phyloP scores from a whole-genome alignment of 2,113 vertebrate species.

The Bothrops jararaca region DNA sequence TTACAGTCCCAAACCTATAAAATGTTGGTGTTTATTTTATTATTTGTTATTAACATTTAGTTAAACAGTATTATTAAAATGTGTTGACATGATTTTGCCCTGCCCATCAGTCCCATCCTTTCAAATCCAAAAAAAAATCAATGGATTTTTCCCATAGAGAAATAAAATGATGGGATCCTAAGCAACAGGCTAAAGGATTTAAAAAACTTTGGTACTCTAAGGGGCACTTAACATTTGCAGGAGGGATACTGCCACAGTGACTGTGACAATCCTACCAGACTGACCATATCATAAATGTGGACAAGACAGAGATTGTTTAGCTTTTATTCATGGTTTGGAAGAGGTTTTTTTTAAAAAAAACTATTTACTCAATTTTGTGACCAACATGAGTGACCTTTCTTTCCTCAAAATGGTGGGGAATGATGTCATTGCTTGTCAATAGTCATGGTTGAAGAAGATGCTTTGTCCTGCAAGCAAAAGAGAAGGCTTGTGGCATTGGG shows the following conservation, averaged over 20 bases:
- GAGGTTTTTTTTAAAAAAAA: not conserved
- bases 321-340: not conserved
- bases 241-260: not conserved
- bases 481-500: not conserved
- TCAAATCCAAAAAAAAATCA: not conserved
- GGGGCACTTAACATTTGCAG: not conserved
- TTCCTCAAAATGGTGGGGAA: not conserved
- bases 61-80: not conserved
- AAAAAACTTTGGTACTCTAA: not conserved
- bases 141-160: not conserved
- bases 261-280: not conserved
- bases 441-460: not conserved
- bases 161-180: not conserved
- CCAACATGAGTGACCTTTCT: not conserved
- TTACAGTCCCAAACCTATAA: not conserved
- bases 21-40: not conserved
- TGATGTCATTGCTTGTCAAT: not conserved
- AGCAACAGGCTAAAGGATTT: not conserved
- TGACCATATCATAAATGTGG: not conserved
- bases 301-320: not conserved
- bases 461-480: not conserved
- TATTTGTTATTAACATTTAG: constrained; percentile 5
- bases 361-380: not conserved
- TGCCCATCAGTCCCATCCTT: not conserved
- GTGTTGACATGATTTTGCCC: not conserved